phyloP scores from a whole-genome alignment of 2,888 invertebrate species.

The Noctua janthina region DNA sequence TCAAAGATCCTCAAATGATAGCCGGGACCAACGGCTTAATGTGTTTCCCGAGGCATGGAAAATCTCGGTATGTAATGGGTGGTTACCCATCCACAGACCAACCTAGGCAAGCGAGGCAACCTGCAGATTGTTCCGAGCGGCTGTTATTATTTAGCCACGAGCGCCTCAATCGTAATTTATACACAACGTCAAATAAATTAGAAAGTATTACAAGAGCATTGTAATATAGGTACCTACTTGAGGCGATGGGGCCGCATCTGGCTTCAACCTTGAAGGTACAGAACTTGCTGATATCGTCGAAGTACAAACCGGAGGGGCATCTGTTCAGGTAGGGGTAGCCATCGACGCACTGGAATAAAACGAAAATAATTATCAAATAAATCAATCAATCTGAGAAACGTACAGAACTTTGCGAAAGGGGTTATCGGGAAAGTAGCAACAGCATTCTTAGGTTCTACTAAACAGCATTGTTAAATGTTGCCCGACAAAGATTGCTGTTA shows the following conservation, averaged over 20 bases:
- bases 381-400: background rate
- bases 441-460: background rate
- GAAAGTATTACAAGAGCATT: constrained; percentile 27
- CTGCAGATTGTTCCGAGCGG: too few species aligned
- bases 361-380: constrained; percentile 25
- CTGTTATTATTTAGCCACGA: too few species aligned
- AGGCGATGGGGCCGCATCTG: constrained; percentile 96
- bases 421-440: background rate
- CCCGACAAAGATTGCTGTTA: background rate
- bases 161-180: too few species aligned
- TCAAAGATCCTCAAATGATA: too few species aligned
- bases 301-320: constrained; percentile 97
- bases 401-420: background rate
- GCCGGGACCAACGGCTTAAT: too few species aligned
- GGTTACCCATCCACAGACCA: too few species aligned
- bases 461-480: constrained; percentile 19
- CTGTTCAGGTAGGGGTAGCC: constrained; percentile 96
- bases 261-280: constrained; percentile 98
- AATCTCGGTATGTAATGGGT: too few species aligned
- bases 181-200: background rate
- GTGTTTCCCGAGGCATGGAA: too few species aligned
- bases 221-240: constrained; percentile 92
- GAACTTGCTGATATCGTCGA: constrained; percentile 96
- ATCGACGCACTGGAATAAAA: constrained; percentile 94
- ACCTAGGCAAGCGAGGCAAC: too few species aligned